A percentile compares a stretch with the other conserved stretches of the same genome.
These are phyloP conservation scores for Drosophila mauritiana DNA, from an alignment of 1,140 invertebrate genomes.

Conservation along the genomic window DNA sequence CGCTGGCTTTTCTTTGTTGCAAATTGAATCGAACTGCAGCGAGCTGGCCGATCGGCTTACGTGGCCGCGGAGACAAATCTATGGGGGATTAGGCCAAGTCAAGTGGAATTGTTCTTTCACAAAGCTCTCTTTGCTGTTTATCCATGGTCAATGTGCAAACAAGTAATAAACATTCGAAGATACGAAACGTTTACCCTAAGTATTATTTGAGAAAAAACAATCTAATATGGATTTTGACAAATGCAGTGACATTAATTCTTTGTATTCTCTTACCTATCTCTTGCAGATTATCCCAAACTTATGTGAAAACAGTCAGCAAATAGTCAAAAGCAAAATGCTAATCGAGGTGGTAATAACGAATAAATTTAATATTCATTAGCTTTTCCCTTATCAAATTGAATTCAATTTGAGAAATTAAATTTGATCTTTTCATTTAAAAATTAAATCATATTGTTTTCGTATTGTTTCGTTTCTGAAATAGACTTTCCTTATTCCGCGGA, in stretches of 20 bases:
- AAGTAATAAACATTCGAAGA: background rate
- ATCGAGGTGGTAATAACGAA: background rate
- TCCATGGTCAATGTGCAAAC: background rate
- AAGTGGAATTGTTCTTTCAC: slow-evolving; percentile 37
- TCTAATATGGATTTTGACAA: background rate
- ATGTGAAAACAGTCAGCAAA: background rate
- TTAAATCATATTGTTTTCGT: too few relatives aligned
- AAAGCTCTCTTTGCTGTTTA: slow-evolving; percentile 1
- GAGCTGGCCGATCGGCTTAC: slow-evolving; percentile 51
- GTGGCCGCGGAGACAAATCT: slow-evolving; percentile 59
- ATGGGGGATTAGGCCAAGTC: slow-evolving; percentile 56
- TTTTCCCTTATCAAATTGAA: background rate
- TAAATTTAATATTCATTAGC: background rate
- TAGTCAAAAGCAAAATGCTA: background rate
- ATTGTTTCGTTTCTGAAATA: too few relatives aligned
- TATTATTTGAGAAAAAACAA: background rate
- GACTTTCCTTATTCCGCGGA: too few relatives aligned
- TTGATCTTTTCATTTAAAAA: background rate
- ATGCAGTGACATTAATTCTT: background rate
- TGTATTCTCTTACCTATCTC: background rate
- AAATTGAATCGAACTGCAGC: slow-evolving; percentile 65
- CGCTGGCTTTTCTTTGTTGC: slow-evolving; percentile 62
- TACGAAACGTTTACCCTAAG: background rate
- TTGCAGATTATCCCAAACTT: background rate
- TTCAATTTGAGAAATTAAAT: too few relatives aligned